Evolutionary conservation across 2,113 vertebrate species (phyloP), one percentile per base, ranked within the genome.

Genomic region (Shinisaurus crocodilurus): DNA sequence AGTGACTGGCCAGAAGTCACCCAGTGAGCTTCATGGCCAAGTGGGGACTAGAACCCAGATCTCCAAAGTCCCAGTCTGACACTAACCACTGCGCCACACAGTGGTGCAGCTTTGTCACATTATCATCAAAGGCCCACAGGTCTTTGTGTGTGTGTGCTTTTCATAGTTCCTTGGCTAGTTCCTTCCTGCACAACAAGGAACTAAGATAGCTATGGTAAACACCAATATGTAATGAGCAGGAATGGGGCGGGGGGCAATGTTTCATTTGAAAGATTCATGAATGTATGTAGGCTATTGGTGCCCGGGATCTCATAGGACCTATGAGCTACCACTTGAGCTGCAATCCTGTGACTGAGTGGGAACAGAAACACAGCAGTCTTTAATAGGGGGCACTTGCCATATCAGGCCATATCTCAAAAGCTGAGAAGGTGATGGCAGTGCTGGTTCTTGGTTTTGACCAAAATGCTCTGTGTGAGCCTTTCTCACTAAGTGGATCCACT

Each of bases 151-250:
- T 88, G 2, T 82, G 18, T 16, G 25, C 27, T 48, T 13, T 89
- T 43, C 70, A 27, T 63, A 27, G 18, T 89, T 94, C 93, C 77
- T 89, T 90, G 91, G 82, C 89, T 91, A 1, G 9, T 90, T 3
- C 80, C 85, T 77, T 92, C 32, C 27, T 60, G 54, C 3, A 40
- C 27, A 45, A 8, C 16, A 45, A 45, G 54, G 15, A 83, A 27
- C 15, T 54, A 75, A 54, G 27, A 89, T 48, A 88, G 90, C 91
- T 90, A 54, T 93, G 92, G 88, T 20, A 91, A 93, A 89, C 25
- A 77, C 0, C 75, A 85, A 57, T 54, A 45, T 67, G 88, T 74
- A 91, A 92, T 84, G 91, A 94, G 6, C 70, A 57, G 89, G 79
- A 93, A n/a, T n/a, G n/a, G n/a, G n/a, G 84, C 92, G 86, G 20